Evolutionary conservation across 2,113 vertebrate genomes (phyloP).

Genomic region (Bubo bubo): DNA sequence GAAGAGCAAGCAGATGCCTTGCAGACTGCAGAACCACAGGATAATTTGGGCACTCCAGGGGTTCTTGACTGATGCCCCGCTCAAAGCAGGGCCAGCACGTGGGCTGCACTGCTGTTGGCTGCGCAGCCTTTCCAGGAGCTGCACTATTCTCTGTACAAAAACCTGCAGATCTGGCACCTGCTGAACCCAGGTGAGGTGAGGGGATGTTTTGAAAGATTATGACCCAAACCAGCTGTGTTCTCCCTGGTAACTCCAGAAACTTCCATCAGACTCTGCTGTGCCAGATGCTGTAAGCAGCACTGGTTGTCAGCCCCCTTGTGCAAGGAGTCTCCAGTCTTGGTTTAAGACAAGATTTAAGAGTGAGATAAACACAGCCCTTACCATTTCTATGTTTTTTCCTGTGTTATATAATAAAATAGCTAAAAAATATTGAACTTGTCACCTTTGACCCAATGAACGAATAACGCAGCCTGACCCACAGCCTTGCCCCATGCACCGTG

Average conservation of each 20-base stretch:
- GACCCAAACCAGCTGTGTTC: fast-evolving
- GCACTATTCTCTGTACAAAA: not conserved
- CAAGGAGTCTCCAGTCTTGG: not conserved
- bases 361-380: not conserved
- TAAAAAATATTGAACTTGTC: not conserved
- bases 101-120: not conserved
- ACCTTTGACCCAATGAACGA: not conserved
- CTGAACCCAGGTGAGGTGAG: not conserved
- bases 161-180: not conserved
- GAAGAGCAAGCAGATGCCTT: not conserved
- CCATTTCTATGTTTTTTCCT: not conserved
- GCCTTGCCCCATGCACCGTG: fast-evolving
- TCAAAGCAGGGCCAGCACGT: fast-evolving
- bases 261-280: not conserved
- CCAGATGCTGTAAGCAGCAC: not conserved
- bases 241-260: not conserved
- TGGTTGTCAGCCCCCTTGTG: not conserved
- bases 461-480: not conserved
- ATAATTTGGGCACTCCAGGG: not conserved
- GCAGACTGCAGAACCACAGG: fast-evolving
- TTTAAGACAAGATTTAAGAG: not conserved
- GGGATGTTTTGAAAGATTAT: not conserved
- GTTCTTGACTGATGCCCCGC: not conserved
- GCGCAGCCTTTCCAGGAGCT: not conserved
- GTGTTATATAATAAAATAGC: not conserved